Evolutionary conservation across 2,888 invertebrate genomes (phyloP).

Genomic region (Pachliopta kotzebuea): DNA sequence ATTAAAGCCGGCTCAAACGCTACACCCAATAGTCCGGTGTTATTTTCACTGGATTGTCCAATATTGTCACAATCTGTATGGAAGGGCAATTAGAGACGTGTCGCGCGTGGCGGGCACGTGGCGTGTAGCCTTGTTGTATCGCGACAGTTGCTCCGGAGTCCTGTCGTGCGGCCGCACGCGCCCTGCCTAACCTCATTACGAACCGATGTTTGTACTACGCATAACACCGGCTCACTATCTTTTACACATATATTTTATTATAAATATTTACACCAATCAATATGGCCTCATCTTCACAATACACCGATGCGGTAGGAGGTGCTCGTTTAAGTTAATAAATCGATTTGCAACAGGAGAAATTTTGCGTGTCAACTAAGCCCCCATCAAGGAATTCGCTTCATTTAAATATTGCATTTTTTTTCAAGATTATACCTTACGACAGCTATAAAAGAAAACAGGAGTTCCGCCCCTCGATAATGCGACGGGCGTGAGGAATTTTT

Average conservation of each 20-base stretch:
- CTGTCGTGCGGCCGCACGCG: conserved; percentile 46
- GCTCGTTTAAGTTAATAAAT: conserved; percentile 63
- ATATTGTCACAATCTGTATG: conserved; percentile 76
- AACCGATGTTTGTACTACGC: conserved; percentile 63
- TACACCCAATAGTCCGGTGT: conserved; percentile 64
- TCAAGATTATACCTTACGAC: conserved; percentile 80
- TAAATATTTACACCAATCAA: conserved; percentile 29
- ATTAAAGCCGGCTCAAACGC: conserved; percentile 68
- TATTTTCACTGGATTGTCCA: conserved; percentile 79
- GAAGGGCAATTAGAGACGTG: conserved; percentile 77
- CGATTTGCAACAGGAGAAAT: conserved; percentile 65
- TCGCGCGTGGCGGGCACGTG: conserved; percentile 74
- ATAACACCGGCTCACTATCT: conserved; percentile 46
- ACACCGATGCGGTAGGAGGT: conserved; percentile 24
- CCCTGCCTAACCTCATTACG: conserved; percentile 54
- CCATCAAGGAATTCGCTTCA: conserved; percentile 75
- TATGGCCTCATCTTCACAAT: neutral
- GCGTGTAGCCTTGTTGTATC: conserved; percentile 40
- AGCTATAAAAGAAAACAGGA: conserved; percentile 80
- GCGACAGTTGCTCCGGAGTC: conserved; percentile 34
- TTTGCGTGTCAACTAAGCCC: conserved; percentile 66
- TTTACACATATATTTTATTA: conserved; percentile 55
- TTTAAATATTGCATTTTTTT: conserved; percentile 81
- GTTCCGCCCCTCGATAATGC: conserved; percentile 76
- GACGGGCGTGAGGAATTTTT: conserved; percentile 78